Base-by-base conservation (phyloP, 2,888 invertebrate genomes). In the Lasioglossum vierecki region DNA sequence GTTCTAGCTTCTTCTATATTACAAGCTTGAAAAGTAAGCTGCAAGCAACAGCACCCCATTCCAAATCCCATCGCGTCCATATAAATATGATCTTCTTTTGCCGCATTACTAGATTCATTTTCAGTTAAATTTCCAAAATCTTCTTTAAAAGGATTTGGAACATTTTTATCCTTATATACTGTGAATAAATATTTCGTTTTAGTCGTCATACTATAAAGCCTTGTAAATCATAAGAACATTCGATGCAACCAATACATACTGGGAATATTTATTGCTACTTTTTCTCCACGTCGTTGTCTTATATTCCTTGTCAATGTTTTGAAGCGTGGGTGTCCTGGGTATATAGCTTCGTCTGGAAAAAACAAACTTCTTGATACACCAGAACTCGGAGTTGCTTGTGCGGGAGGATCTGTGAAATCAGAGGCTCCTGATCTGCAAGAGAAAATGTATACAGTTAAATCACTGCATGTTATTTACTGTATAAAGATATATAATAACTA, bases 31-130 rank as follows among this genome's bases (percentile, higher is more conserved):
- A 99, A 99, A 75, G 99, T 99, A 80, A 99, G 96, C 95, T 99
- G 99, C 63, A 99, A 96, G 94, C 99, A 99, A 93, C 98, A 99
- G 95, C 99, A 99, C 49, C 99, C 99, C 99, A 99, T 99, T 80
- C 99, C 99, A 95, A 99, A 99, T 41, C 99, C 99, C 99, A 99
- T 99, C 1, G 99, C 98, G 95, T 99, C 99, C 97, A 99, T 97
- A 93, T 99, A 99, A 88, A 99, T 98, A 93, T 99, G 98, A 95
- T 99, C 98, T 0, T 98, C 98, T 92, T 97, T 96, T 0, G 98
- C 98, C 1, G 97, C 97, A 84, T 95, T 95, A 88, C 96, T 95
- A 6, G 92, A 90, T 11, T 97, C 97, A 89, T 98, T 97, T 93
- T 98, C 98, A 0, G 96, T 96, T n/a, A 96, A 92, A 35, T 89